Base-by-base conservation (phyloP, 53 echinoderm and acorn worm genomes). In the Crossaster papposus region DNA sequence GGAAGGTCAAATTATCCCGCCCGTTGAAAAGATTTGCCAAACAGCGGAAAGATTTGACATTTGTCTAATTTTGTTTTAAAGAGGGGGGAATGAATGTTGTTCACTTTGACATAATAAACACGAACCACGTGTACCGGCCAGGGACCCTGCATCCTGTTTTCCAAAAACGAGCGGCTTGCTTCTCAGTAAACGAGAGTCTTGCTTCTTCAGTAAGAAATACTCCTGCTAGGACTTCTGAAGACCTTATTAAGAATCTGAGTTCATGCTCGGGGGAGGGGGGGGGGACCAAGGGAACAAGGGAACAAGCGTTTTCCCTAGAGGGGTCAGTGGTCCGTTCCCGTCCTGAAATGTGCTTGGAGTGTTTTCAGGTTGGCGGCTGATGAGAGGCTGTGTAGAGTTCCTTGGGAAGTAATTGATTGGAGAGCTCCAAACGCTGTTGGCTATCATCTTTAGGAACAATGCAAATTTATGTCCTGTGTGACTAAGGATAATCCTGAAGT, bases 21-120 rank as follows among this genome's bases (percentile, higher is more conserved):
- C n/a, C 37, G 36, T 44, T 65, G 36, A 37, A 82, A 34, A 65
- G 64, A 51, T 82, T 64, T 70, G 36, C 24, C 82, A 37, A 12
- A 20, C 30, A 82, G 50, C 36, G 82, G 82, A 82, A 82, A 82
- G 37, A 36, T 68, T 82, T 82, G 82, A 82, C 82, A 82, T 82
- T 82, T 55, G 44, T 64, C 82, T 65, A 13, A 35, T 65, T 65
- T 37, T n/a, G n/a, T n/a, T 68, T 36, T 28, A 62, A 20, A 1
- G 44, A 9, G 44, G 44, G 74, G 74, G 82, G 13, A 15, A 65
- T 65, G 82, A 82, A 82, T 82, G 82, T 82, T 82, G 65, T 82
- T 68, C 36, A 34, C 62, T 81, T 58, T 70, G 82, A 37, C 65
- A 62, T 32, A 10, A 73, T 73, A 82, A 82, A 82, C 88, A 76